Evolutionary conservation across 2,888 invertebrate species (phyloP), one percentile per base, ranked within the genome.

Genomic region (Auanema sp.): DNA sequence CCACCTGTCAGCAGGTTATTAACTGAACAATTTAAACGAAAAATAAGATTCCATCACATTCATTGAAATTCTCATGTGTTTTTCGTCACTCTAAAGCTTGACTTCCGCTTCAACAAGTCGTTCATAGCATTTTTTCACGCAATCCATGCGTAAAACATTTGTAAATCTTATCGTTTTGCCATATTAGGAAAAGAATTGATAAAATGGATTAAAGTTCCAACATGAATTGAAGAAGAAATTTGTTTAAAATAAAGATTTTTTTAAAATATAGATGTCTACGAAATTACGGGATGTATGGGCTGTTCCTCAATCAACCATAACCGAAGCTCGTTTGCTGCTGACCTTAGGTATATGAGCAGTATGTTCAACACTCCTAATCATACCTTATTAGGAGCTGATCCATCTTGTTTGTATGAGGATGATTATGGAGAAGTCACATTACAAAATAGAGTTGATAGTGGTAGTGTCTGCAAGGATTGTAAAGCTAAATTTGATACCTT

Each of bases 281-380:
- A 78, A 77, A 61, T 65, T 79, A 12, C 59, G 66, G 23, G 78
- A 79, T 49, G 53, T 73, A n/a, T 77, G 78, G 78, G 66, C 75
- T 10, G 58, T 68, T 16, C 79, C 79, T 0, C 75, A 79, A 49
- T 72, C 75, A 11, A 69, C 79, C 21, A 78, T 79, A 55, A 77
- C 78, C 51, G 79, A 79, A 58, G 66, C 68, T 42, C 71, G 76
- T 14, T 69, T 80, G 42, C 71, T 80, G 12, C 64, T 80, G 18
- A 74, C 76, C 0, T 57, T 80, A n/a, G 77, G 77, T 64, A 55
- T 11, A 55, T 18, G 40, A 52, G 5, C 4, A 18, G n/a, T 18
- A 18, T 21, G 8, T 47, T 18, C 3, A 5, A 16, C 47, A 47
- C 10, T 47, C 10, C 3, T 47, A 21, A 47, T 47, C 16, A 18